Conservation (phyloP, 92 coral and sea anemone species). For the Epizoanthus illoricatus region DNA sequence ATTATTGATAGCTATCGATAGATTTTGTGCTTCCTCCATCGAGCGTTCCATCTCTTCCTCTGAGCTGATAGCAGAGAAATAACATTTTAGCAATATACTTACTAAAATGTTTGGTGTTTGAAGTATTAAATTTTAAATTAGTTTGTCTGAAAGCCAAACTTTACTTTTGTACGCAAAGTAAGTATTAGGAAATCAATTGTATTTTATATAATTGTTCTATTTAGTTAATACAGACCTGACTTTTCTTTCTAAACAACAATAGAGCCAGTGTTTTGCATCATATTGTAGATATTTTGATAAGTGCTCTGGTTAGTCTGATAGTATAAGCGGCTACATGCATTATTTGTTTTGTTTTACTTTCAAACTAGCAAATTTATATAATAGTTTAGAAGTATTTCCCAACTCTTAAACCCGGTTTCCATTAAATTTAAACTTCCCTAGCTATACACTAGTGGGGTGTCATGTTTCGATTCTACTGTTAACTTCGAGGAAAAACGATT, state of each 20-base stretch:
- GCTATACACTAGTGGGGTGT: no score
- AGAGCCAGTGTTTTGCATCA: no score
- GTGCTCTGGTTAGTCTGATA: no score
- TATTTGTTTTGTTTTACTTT: no score
- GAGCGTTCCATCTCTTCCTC: slow-evolving; percentile 37
- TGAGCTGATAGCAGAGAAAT: slow-evolving; percentile 5
- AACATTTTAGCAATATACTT: neutral
- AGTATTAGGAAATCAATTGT: neutral
- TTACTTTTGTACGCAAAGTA: slow-evolving; percentile 5
- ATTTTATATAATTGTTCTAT: neutral
- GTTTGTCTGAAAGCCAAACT: neutral
- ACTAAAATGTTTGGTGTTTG: neutral
- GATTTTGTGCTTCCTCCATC: slow-evolving; percentile 75
- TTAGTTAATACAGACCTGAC: neutral
- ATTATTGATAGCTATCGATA: slow-evolving; percentile 59
- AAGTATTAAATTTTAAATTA: neutral
- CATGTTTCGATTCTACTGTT: neutral
- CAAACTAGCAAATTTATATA: no score
- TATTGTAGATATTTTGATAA: no score
- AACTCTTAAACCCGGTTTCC: no score
- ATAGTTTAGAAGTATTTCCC: no score
- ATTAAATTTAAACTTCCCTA: no score
- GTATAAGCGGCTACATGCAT: no score
- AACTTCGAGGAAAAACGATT: neutral
- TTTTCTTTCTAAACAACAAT: neutral